Conservation (phyloP, 2,888 invertebrate species). For the Resseliella maxima region DNA sequence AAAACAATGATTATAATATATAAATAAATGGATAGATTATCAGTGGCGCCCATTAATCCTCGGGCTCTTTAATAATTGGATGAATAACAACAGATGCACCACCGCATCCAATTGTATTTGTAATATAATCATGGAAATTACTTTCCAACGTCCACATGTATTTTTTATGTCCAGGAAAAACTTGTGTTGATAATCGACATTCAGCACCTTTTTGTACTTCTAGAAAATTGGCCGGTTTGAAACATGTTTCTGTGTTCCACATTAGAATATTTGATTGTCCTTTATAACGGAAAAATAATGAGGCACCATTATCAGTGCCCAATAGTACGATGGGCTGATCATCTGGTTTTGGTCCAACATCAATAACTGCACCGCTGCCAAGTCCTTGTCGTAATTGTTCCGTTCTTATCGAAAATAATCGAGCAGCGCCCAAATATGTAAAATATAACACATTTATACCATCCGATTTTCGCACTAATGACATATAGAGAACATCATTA, state of each 20-base stretch:
- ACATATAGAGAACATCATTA: constrained; percentile 73
- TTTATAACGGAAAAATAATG: constrained; percentile 73
- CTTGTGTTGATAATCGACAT: constrained; percentile 73
- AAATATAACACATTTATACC: constrained; percentile 70
- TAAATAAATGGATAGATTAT: neutral
- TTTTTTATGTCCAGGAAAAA: constrained; percentile 71
- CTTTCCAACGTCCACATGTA: constrained; percentile 75
- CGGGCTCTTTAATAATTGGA: constrained; percentile 71
- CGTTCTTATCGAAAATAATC: constrained; percentile 71
- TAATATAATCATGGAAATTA: constrained; percentile 75
- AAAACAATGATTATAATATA: neutral
- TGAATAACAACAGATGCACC: constrained; percentile 73
- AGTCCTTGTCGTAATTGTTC: constrained; percentile 69
- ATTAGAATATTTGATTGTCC: constrained; percentile 73
- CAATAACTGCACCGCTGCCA: constrained; percentile 69
- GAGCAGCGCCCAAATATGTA: constrained; percentile 71
- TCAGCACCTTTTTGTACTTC: constrained; percentile 72
- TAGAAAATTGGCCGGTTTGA: constrained; percentile 70
- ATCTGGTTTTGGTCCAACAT: constrained; percentile 71
- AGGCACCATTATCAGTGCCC: constrained; percentile 72
- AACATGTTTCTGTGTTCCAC: constrained; percentile 73
- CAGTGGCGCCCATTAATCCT: constrained; percentile 60
- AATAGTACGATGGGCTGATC: constrained; percentile 70
- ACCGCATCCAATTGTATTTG: constrained; percentile 72
- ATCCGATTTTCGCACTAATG: constrained; percentile 69